Evolutionary conservation across 2,113 vertebrate genomes (phyloP), one percentile per base, ranked within the genome.

Genomic region (Andinoacara biseriatus): DNA sequence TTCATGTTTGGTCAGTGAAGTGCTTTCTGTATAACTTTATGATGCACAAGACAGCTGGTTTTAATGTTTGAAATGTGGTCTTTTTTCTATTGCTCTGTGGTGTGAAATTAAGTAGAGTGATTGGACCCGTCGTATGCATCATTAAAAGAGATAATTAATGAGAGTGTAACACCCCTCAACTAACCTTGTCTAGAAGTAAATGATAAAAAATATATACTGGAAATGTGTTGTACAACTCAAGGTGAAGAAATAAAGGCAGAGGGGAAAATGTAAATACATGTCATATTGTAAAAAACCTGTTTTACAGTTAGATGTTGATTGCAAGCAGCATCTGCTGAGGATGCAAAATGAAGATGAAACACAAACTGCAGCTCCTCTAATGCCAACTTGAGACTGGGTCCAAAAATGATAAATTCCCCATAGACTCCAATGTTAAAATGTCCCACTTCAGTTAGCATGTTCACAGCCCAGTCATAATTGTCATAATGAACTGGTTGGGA

Each of bases 91-190:
- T 38, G 4, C 63, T 72, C 29, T 14, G 11, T 79, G 74, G 33
- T 54, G 74, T 69, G 31, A 87, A 91, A 89, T 90, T 81, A 87
- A 81, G 83, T 31, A 60, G 84, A 85, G 65, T 83, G 82, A 90
- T 88, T 76, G 85, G 79, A 86, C 24, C 17, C 75, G 67, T 85
- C 80, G 0, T 17, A 86, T 91, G 89, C 87, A 92, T 85, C 86
- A 91, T 87, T 87, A 79, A 88, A 76, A 15, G 80, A 85, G 75
- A 85, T 90, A 82, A 92, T 91, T 85, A 85, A 89, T 86, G 77
- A 77, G 59, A 72, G 81, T 72, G 76, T 60, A 78, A 80, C 86
- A 81, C 59, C 35, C 35, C 76, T 76, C 78, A 81, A 10, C 58
- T 87, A 87, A 89, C 89, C 89, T 89, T 89, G 85, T 89, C 79